A percentile compares a stretch with the other conserved stretches of the same genome.
phyloP scores from a whole-genome alignment of 2,888 invertebrate species.

The Leptopilina myrica region DNA sequence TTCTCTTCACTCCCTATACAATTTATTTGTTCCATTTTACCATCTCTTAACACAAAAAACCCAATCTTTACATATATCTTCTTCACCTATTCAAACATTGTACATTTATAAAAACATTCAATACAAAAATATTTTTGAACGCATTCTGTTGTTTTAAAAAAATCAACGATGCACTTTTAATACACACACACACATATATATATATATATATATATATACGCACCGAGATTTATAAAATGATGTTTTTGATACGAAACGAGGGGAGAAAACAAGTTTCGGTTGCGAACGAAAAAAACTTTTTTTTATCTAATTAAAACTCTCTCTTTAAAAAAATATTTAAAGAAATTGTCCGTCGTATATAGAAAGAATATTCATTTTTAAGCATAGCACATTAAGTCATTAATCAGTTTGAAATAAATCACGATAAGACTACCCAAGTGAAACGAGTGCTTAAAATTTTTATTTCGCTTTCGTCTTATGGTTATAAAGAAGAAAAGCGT shows the following conservation, averaged over 20 bases:
- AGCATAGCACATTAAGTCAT: constrained; percentile 2
- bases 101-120: not conserved
- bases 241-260: not conserved
- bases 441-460: constrained; percentile 17
- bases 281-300: not conserved
- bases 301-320: not conserved
- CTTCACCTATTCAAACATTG: not conserved
- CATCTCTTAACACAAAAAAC: not conserved
- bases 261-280: not conserved
- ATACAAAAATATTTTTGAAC: not conserved
- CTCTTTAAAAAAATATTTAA: not conserved
- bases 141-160: constrained; percentile 10
- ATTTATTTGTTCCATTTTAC: not conserved
- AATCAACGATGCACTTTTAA: not conserved
- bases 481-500: not conserved
- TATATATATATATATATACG: not conserved
- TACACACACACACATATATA: not conserved
- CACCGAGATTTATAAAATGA: constrained; percentile 3
- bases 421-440: constrained; percentile 13
- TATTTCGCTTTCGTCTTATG: constrained; percentile 9
- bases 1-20: not conserved
- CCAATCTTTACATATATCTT: not conserved
- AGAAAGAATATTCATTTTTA: not conserved
- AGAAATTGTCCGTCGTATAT: not conserved
- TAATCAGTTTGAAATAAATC: constrained; percentile 21